Conservation (phyloP, 2,888 invertebrate species). For the Trisateles emortualis region DNA sequence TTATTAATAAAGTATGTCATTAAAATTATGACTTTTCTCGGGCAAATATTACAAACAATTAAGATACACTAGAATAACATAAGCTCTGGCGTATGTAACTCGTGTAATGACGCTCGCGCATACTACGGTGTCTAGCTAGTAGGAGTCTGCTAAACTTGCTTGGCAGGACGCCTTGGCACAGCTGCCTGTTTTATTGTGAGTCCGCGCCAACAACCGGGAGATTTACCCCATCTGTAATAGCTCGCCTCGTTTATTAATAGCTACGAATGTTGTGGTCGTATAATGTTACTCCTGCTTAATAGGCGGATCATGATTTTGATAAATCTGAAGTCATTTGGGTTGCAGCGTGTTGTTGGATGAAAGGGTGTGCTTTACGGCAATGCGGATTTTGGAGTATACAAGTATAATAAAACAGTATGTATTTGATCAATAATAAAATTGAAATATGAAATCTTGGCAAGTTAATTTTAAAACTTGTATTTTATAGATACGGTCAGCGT, state of each 20-base stretch:
- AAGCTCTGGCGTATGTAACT: slow-evolving; percentile 26
- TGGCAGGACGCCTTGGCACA: slow-evolving; percentile 75
- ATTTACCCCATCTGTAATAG: slow-evolving; percentile 72
- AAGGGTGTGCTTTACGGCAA: neutral
- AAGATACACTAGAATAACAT: neutral
- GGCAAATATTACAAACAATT: neutral
- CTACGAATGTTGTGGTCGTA: slow-evolving; percentile 62
- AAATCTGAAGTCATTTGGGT: slow-evolving; percentile 58
- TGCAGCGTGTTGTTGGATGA: slow-evolving; percentile 10
- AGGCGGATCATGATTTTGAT: slow-evolving; percentile 66
- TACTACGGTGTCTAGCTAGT: slow-evolving; percentile 39
- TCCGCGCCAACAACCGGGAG: slow-evolving; percentile 71
- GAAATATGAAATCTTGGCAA: too few relatives aligned
- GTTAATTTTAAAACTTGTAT: too few relatives aligned
- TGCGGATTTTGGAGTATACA: slow-evolving; percentile 21
- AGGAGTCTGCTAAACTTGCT: slow-evolving; percentile 63
- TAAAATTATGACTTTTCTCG: neutral
- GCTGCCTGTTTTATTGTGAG: slow-evolving; percentile 70
- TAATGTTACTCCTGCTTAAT: slow-evolving; percentile 66
- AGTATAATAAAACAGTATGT: too few relatives aligned
- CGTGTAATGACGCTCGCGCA: slow-evolving; percentile 41
- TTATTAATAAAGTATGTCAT: too few relatives aligned
- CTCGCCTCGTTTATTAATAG: slow-evolving; percentile 67
- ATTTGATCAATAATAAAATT: too few relatives aligned
- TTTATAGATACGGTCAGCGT: too few relatives aligned